A percentile compares a stretch with the other conserved stretches of the same genome.
phyloP scores from a whole-genome alignment of 2,113 vertebrate species.

The Equus quagga region DNA sequence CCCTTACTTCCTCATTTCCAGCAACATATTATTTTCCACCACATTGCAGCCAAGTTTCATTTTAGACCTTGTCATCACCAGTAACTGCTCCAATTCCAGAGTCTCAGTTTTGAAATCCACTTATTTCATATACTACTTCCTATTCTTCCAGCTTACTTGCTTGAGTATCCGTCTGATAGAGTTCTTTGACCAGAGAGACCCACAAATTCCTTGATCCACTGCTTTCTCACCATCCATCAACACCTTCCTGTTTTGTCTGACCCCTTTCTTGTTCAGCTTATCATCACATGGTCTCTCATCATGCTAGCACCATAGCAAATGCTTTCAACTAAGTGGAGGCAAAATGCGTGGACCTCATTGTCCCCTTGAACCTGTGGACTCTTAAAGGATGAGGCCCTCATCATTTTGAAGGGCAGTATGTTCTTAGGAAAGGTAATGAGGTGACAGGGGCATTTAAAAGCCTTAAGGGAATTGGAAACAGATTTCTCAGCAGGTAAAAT shows the following conservation, averaged over 20 bases:
- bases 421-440: background rate
- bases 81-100: conserved; percentile 15
- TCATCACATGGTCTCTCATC: background rate
- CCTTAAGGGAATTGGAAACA: background rate
- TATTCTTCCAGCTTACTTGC: background rate
- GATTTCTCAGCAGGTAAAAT: background rate
- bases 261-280: background rate
- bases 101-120: conserved; percentile 16
- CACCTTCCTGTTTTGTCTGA: background rate
- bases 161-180: background rate
- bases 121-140: background rate
- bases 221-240: background rate
- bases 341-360: background rate
- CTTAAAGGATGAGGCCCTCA: background rate
- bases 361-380: background rate
- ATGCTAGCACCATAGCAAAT: background rate
- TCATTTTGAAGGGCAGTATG: background rate
- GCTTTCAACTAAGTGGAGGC: background rate
- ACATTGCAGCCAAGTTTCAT: conserved; percentile 37
- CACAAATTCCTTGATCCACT: background rate
- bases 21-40: background rate
- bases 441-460: background rate
- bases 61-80: conserved; percentile 52
- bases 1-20: conserved; percentile 3
- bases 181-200: background rate